Conservation (phyloP, 2,113 vertebrate genomes). For the Bubo bubo region DNA sequence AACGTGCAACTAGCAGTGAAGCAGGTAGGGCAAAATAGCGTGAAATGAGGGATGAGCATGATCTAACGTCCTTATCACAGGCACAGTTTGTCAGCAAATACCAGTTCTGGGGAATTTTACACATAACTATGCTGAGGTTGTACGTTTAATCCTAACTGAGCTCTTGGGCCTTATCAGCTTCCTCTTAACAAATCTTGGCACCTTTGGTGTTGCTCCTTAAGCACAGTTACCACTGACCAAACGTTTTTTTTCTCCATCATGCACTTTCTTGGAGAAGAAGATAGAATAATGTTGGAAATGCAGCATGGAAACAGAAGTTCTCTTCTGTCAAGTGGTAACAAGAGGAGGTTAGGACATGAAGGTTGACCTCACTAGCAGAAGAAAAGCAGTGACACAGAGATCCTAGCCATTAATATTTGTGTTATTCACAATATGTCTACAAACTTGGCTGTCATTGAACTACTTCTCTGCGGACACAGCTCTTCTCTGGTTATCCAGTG, state of each 20-base stretch:
- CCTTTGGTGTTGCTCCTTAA: not conserved
- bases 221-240: not conserved
- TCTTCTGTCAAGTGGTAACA: not conserved
- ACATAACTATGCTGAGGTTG: not conserved
- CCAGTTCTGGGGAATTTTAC: not conserved
- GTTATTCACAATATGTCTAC: not conserved
- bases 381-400: not conserved
- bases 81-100: not conserved
- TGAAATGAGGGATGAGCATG: not conserved
- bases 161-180: not conserved
- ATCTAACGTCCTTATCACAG: rapidly evolving
- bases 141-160: not conserved
- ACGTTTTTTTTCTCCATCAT: not conserved
- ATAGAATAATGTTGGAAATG: not conserved
- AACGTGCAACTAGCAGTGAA: rapidly evolving
- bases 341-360: not conserved
- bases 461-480: not conserved
- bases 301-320: rapidly evolving
- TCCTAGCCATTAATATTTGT: not conserved
- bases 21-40: not conserved
- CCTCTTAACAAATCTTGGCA: not conserved
- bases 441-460: not conserved
- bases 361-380: not conserved
- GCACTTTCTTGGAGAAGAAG: not conserved
- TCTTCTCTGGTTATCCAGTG: not conserved